Evolutionary conservation across 2,888 invertebrate species (phyloP), one percentile per base, ranked within the genome.

Genomic region (Ischnura elegans): DNA sequence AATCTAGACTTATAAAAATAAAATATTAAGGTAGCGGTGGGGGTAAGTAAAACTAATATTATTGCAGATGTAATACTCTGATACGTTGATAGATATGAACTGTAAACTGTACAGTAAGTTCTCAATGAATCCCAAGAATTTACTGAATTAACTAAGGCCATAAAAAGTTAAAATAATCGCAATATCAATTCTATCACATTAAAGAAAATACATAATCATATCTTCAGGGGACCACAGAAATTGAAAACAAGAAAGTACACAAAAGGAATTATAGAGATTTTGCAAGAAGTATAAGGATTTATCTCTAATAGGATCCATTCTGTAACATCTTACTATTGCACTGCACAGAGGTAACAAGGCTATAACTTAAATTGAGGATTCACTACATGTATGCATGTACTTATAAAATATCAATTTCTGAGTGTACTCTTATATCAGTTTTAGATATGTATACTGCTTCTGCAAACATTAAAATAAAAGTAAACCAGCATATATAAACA

Each of bases 401-500:
- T 66, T 25, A 45, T 61, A 66, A 90, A 90, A 90, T 90, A 90
- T 90, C 61, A 90, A 90, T 90, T 61, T 36, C 25, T 61, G 51
- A 43, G 42, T 90, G 51, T 43, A 90, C 46, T 45, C 61, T 43
- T 43, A 43, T 61, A 43, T 43, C 43, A 61, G 25, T 42, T 90
- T 61, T 61, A 90, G 90, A 90, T 90, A 90, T 90, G 90, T 90
- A 90, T 90, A 66, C 45, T 87, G 61, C 90, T 42, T 45, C 42
- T 43, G 90, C 36, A 90, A 90, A 90, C n/a, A 5, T 55, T 66
- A 36, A n/a, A n/a, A 36, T 19, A 43, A 42, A 90, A 66, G 29
- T 8, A 61, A 90, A 90, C 36, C 19, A 55, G 42, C 61, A 55
- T 43, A 13, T 43, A 61, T n/a, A 61, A 43, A 21, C 43, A 90